Percentiles rank a stretch among this genome's conserved stretches.
Conservation (phyloP, 2,888 invertebrate species). For the Eupeodes latifasciatus region DNA sequence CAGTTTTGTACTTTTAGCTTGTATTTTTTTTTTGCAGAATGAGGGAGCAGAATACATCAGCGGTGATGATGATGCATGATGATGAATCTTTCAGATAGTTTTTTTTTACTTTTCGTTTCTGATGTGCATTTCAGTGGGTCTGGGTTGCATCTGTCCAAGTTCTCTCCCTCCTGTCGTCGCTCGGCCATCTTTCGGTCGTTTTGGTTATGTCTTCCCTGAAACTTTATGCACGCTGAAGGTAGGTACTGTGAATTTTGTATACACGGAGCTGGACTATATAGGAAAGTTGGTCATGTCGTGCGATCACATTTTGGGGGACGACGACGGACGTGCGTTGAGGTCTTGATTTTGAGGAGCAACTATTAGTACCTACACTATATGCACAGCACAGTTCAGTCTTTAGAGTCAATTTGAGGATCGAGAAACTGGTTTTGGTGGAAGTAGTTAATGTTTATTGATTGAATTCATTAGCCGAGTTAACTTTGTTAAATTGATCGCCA, state of each 20-base stretch:
- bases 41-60: constrained; percentile 52
- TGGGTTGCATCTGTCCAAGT: constrained; percentile 65
- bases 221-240: neutral
- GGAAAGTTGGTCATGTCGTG: constrained; percentile 69
- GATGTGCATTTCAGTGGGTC: constrained; percentile 53
- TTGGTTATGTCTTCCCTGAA: neutral
- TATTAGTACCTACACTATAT: neutral
- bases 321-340: constrained; percentile 56
- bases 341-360: constrained; percentile 64
- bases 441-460: constrained; percentile 74
- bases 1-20: constrained; percentile 21
- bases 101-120: constrained; percentile 18
- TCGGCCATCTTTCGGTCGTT: neutral
- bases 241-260: too few species aligned
- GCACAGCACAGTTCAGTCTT: too few species aligned
- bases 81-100: constrained; percentile 62
- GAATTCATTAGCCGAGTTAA: constrained; percentile 75
- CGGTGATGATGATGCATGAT: constrained; percentile 56
- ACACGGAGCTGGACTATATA: neutral
- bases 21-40: constrained; percentile 23
- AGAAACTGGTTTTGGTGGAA: constrained; percentile 70
- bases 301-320: constrained; percentile 24
- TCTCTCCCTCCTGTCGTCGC: neutral
- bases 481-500: constrained; percentile 75
- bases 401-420: neutral